phyloP scores from a whole-genome alignment of 2,888 invertebrate species.

The Cremastinae sp. region DNA sequence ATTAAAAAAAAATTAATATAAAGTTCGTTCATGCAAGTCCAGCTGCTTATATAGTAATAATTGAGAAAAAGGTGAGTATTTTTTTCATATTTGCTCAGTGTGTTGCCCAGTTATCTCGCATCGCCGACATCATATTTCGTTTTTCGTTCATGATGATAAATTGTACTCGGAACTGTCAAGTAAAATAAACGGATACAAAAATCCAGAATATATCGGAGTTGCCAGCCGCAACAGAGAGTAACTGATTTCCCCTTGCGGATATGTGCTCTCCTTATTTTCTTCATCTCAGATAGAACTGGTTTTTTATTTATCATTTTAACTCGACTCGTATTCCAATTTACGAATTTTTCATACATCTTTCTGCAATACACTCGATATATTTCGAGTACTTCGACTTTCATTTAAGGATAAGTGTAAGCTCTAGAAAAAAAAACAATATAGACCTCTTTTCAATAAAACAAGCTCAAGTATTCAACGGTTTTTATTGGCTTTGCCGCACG shows the following conservation, averaged over 20 bases:
- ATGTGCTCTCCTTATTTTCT: conserved; percentile 6
- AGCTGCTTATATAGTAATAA: no score
- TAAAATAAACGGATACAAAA: conserved; percentile 5
- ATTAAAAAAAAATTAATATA: no score
- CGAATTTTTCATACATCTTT: not conserved
- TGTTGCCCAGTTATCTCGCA: no score
- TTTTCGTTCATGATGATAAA: conserved; percentile 19
- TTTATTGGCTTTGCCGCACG: conserved; percentile 1
- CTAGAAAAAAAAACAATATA: not conserved
- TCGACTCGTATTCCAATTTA: not conserved
- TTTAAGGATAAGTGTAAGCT: not conserved
- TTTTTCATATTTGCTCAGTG: no score
- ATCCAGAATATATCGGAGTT: conserved; percentile 16
- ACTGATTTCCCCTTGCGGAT: conserved; percentile 17
- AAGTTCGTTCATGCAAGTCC: no score
- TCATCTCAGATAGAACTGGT: conserved; percentile 16
- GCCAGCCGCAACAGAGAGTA: conserved; percentile 18
- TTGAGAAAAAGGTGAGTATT: no score
- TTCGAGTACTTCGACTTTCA: not conserved
- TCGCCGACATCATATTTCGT: no score
- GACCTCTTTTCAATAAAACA: not conserved
- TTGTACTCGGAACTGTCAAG: conserved; percentile 19
- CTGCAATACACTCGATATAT: conserved; percentile 3
- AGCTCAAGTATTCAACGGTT: not conserved
- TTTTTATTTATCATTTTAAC: conserved; percentile 11